Evolutionary conservation across 2,113 vertebrate genomes (phyloP).

Genomic region (Loxodonta africana): DNA sequence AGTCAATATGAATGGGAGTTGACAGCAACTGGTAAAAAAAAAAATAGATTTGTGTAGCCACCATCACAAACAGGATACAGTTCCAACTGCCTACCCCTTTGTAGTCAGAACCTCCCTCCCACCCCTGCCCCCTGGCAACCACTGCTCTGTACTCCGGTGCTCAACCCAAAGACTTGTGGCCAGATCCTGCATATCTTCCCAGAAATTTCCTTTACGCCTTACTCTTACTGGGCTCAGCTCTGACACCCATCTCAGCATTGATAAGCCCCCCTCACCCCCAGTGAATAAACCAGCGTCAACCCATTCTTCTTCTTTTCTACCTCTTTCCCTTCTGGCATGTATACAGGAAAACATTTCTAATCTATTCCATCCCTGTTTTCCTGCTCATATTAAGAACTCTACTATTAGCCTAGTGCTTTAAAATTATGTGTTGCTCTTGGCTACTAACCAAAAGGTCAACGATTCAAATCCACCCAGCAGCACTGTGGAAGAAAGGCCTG

Average conservation of each 20-base stretch:
- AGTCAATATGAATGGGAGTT: background rate
- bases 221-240: background rate
- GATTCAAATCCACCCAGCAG: no score
- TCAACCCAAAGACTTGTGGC: background rate
- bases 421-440: background rate
- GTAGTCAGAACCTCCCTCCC: background rate
- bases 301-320: no score
- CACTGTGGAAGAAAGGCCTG: no score
- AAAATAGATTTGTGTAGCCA: background rate
- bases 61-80: background rate
- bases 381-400: background rate
- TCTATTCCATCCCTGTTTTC: background rate
- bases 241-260: background rate
- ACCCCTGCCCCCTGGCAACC: background rate
- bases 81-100: background rate
- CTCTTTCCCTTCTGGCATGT: fast-evolving
- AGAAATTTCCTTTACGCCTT: background rate
- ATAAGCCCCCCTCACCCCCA: background rate
- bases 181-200: background rate
- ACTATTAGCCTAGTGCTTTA: background rate
- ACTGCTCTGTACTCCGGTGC: background rate
- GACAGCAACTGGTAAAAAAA: no score
- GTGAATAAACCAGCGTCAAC: fast-evolving
- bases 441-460: no score
- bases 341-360: background rate